These are phyloP conservation scores for Gambusia yucatana DNA, from an alignment of 2,797 vertebrate genomes.

Conservation along the genomic window DNA sequence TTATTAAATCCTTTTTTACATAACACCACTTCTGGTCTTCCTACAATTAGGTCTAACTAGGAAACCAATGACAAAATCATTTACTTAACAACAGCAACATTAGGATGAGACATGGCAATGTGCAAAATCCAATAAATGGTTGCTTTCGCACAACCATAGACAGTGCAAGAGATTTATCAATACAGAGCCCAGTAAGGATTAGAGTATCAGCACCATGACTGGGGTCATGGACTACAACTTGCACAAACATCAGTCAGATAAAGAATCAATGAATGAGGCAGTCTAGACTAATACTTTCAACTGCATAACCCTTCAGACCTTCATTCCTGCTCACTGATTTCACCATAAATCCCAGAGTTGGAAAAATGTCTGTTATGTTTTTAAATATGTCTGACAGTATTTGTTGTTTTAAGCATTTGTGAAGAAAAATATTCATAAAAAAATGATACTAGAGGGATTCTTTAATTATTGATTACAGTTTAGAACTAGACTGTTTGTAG, in stretches of 20 bases:
- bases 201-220: not conserved
- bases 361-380: not conserved
- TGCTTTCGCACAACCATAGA: not conserved
- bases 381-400: not conserved
- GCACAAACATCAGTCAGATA: not conserved
- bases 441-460: not conserved
- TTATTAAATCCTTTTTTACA: not conserved
- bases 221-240: not conserved
- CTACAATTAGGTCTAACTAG: not conserved
- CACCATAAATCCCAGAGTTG: not conserved
- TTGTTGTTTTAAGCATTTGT: not conserved
- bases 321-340: not conserved
- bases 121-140: not conserved
- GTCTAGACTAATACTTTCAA: not conserved
- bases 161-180: not conserved
- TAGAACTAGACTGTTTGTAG: not conserved
- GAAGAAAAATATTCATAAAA: not conserved
- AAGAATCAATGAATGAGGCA: not conserved
- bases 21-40: not conserved
- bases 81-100: not conserved
- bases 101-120: not conserved
- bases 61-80: not conserved
- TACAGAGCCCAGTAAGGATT: not conserved
- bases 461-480: not conserved
- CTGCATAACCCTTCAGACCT: not conserved